Evolutionary conservation across 2,113 vertebrate genomes (phyloP).

Genomic region (Prunella fulvescens): DNA sequence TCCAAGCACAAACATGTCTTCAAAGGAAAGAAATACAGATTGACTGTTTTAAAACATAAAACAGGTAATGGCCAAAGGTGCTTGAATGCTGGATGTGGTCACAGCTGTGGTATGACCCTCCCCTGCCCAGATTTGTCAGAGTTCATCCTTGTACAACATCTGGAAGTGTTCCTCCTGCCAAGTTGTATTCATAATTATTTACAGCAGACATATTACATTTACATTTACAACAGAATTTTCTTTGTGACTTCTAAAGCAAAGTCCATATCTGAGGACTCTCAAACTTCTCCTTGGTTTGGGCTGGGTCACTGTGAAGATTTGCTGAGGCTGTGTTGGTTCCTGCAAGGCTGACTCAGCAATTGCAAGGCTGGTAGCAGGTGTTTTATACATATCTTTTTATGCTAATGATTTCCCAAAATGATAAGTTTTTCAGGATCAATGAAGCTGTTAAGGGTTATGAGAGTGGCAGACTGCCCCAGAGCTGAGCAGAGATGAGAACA

Average conservation of each 20-base stretch:
- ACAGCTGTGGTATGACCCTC: rapidly evolving
- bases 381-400: background rate
- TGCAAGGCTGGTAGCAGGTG: background rate
- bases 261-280: rapidly evolving
- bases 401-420: conserved; percentile 22
- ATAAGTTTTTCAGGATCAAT: conserved; percentile 13
- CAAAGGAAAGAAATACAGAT: background rate
- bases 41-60: background rate
- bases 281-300: background rate
- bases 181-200: background rate
- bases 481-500: background rate
- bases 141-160: background rate
- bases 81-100: background rate
- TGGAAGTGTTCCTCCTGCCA: background rate
- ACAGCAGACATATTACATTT: too few species aligned
- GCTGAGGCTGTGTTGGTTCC: background rate
- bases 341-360: background rate
- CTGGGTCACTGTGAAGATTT: background rate
- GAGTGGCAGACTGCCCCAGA: background rate
- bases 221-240: background rate
- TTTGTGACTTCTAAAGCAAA: background rate
- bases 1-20: background rate
- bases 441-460: background rate
- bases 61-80: background rate
- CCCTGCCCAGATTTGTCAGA: background rate